These are phyloP conservation scores for Fissipunctia ypsillon DNA, from an alignment of 2,888 invertebrate species.

Conservation along the genomic window DNA sequence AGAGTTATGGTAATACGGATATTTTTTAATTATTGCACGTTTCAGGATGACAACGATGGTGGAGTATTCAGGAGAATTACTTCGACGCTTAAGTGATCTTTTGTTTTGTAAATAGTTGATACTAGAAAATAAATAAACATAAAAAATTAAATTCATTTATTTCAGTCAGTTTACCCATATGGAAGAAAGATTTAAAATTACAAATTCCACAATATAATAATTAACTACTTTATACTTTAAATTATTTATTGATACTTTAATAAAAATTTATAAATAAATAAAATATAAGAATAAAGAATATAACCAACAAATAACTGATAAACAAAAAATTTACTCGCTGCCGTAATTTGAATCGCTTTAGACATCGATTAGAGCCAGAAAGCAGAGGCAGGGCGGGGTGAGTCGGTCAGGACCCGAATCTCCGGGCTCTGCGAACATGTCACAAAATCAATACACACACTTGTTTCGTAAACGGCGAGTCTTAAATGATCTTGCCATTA, in stretches of 20 bases:
- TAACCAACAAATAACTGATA: neutral
- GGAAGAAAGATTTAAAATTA: too few relatives aligned
- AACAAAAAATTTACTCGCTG: neutral
- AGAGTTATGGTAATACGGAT: too few relatives aligned
- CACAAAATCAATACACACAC: constrained; percentile 71
- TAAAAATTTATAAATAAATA: neutral
- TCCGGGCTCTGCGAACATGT: constrained; percentile 48
- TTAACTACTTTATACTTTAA: neutral
- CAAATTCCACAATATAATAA: too few relatives aligned
- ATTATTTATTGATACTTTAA: neutral
- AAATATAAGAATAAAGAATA: too few relatives aligned
- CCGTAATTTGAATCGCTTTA: constrained; percentile 26
- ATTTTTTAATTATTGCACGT: neutral
- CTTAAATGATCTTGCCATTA: constrained; percentile 16
- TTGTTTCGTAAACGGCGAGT: constrained; percentile 29
- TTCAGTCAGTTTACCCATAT: too few relatives aligned
- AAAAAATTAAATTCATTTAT: too few relatives aligned
- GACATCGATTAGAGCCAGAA: constrained; percentile 37
- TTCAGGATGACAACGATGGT: neutral
- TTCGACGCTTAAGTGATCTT: neutral
- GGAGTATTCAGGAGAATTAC: neutral
- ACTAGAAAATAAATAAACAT: too few relatives aligned
- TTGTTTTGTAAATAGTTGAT: neutral
- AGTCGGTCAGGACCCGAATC: constrained; percentile 44
- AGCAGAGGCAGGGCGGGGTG: constrained; percentile 33